Percentiles rank a stretch among this genome's conserved stretches.
phyloP scores from a whole-genome alignment of 2,113 vertebrate species.

The Periophthalmus modestus region DNA sequence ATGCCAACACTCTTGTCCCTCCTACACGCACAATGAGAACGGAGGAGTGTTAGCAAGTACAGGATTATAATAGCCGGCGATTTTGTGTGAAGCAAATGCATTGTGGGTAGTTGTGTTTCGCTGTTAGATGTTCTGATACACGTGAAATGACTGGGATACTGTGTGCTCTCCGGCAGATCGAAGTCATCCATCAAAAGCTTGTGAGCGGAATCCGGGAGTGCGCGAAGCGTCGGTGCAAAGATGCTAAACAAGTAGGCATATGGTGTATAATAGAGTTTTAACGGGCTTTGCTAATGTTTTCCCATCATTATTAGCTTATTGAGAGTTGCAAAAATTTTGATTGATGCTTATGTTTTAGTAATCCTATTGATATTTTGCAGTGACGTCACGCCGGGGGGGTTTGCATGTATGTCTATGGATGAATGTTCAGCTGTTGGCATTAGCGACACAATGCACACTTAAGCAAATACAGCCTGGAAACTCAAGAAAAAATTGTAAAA shows the following conservation, averaged over 20 bases:
- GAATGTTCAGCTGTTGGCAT: no score
- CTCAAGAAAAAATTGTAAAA: no score
- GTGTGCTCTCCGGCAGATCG: neutral
- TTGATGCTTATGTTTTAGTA: no score
- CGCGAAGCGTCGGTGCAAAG: neutral
- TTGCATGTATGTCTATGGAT: no score
- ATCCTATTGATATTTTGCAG: no score
- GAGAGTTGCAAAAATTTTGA: no score
- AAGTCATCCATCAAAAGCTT: constrained; percentile 2
- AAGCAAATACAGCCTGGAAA: no score
- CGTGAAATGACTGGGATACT: neutral
- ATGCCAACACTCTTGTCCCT: constrained; percentile 4
- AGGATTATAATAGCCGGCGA: neutral
- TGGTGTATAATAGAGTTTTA: no score
- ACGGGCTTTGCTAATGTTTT: no score
- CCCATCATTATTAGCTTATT: no score
- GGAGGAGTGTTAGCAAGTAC: neutral
- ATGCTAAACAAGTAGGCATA: neutral
- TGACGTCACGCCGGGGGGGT: no score
- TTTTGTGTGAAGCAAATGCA: neutral
- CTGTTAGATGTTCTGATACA: neutral
- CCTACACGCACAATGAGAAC: constrained; percentile 13
- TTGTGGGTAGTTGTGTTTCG: neutral
- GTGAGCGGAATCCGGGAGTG: neutral
- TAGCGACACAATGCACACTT: no score